Evolutionary conservation across 1,140 invertebrate species (phyloP), one percentile per base, ranked within the genome.

Genomic region (Meloidogyne floridensis): DNA sequence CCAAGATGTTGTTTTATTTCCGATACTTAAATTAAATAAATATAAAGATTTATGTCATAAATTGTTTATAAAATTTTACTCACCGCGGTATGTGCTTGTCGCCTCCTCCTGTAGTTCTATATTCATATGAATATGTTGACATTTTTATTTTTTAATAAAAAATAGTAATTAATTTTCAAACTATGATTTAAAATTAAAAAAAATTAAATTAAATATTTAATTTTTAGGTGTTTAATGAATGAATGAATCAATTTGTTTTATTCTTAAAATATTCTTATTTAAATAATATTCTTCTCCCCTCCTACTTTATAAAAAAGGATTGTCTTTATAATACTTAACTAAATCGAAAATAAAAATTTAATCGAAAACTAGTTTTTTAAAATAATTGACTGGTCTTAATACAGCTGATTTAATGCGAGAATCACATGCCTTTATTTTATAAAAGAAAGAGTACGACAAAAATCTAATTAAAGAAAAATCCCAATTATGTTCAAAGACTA

Each of bases 121-220:
- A 65, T 65, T 65, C n/a, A 65, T 65, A 65, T 65, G 59, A 65
- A 65, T n/a, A 65, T 18, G 59, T 65, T 65, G 59, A 65, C 59
- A 65, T 65, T 65, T 65, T 65, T 65, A 65, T 65, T 65, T 65
- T n/a, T 65, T 6, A 18, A n/a, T 54, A 54, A 54, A 54, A 54
- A 11, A n/a, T n/a, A n/a, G n/a, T n/a, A 65, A 65, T 65, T n/a
- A n/a, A 65, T 6, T 15, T 47, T 47, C 47, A 47, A 47, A 47
- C 4, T 59, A 15, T 13, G 2, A 15, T 59, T 15, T n/a, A n/a
- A 18, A 65, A 65, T n/a, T 65, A 65, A n/a, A 65, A 59, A 5
- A 15, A 15, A 59, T 3, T 59, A 4, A 59, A 15, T 13, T 11
- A 59, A 59, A n/a, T 15, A 65, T n/a, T 11, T 65, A n/a, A 5